Evolutionary conservation across 1,140 invertebrate species (phyloP), one percentile per base, ranked within the genome.

Genomic region (Dinothrombium tinctorium): DNA sequence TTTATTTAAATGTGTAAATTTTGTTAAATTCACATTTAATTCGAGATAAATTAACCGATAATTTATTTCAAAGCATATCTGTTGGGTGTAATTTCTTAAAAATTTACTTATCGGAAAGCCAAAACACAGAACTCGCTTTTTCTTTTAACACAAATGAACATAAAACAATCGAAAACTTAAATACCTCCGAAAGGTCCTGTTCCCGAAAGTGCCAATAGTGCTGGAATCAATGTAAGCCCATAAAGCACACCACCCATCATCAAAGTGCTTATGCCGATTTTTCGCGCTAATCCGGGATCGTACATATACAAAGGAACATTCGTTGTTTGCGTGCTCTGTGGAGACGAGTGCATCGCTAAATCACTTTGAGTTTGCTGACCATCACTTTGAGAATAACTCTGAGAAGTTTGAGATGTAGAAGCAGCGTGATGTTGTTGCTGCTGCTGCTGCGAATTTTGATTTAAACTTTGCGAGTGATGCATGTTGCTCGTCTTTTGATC

Each of bases 171-270:
- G 21, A 26, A 22, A 26, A 12, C n/a, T 35, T 11, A 38, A 11
- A 14, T 43, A 45, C 43, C 40, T 42, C 24, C 43, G 21, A 22
- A 15, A 2, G 43, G 41, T 19, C 23, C 23, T 17, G 33, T 14
- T 4, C 23, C 37, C 19, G 33, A 32, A 12, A 43, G 11, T 24
- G 44, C 41, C 2, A 44, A 21, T 3, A 46, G 21, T 8, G 41
- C 28, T 14, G 44, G 44, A 19, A 46, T 21, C 8, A 46, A 19
- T n/a, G 35, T 31, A 9, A 46, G 20, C n/a, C 42, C 26, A 31
- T 43, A 46, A 11, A 46, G 26, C 1, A 46, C 15, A 38, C 33
- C 32, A n/a, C 29, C 39, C 44, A 46, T 38, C 24, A 46, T 20
- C 1, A 42, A 19, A 15, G 41, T 42, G 36, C 41, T 42, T n/a